Percentiles rank a stretch among this genome's conserved stretches.
Evolutionary conservation across 2,113 vertebrate genomes (phyloP).

Genomic region (Aegithalos caudatus): DNA sequence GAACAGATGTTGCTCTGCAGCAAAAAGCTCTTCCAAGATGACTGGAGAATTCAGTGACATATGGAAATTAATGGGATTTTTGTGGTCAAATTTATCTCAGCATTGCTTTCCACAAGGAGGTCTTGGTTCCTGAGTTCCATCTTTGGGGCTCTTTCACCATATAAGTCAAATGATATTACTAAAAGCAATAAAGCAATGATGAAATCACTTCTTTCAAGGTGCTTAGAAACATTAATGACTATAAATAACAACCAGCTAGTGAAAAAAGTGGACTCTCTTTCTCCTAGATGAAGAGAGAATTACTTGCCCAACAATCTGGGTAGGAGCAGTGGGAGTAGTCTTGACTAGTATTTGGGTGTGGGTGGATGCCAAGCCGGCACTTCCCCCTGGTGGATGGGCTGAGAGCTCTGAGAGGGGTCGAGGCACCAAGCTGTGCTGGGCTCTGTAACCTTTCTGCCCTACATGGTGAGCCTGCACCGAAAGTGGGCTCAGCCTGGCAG

Average conservation of each 20-base stretch:
- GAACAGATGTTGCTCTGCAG: slow-evolving; percentile 33
- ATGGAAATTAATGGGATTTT: slow-evolving; percentile 44
- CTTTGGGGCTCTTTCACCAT: background rate
- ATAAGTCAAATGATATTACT: background rate
- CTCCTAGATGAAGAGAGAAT: background rate
- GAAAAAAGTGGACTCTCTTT: background rate
- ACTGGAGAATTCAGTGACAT: slow-evolving; percentile 10
- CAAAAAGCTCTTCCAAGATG: background rate
- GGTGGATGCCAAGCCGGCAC: background rate
- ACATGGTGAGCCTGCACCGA: background rate
- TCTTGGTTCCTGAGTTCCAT: background rate
- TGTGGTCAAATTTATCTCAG: slow-evolving; percentile 27
- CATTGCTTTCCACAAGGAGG: background rate
- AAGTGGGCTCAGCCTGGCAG: background rate
- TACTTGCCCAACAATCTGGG: background rate
- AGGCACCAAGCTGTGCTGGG: rapidly evolving
- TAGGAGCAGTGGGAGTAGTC: background rate
- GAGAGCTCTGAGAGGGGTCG: background rate
- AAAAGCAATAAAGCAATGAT: background rate
- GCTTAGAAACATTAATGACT: background rate
- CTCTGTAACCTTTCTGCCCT: background rate
- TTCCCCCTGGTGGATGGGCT: background rate
- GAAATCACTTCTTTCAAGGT: background rate
- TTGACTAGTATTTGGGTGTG: background rate
- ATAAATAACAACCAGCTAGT: background rate